phyloP scores from a whole-genome alignment of 2,797 vertebrate species.

The Lagodon rhomboides region DNA sequence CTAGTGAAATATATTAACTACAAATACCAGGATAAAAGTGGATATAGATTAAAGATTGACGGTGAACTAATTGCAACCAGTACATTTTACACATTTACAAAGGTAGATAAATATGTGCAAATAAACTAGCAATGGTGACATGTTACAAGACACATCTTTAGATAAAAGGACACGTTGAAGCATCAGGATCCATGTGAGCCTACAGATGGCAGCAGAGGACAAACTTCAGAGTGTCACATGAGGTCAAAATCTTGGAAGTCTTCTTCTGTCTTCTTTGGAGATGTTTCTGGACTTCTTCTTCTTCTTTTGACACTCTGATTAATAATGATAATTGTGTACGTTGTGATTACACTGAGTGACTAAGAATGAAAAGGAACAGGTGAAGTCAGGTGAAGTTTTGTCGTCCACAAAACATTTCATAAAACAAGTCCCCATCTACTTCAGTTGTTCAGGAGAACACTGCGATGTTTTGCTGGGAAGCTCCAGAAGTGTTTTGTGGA shows the following conservation, averaged over 20 bases:
- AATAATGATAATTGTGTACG: not conserved
- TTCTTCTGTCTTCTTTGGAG: constrained; percentile 17
- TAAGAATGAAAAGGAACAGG: not conserved
- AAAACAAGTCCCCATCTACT: no score
- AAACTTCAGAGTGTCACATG: constrained; percentile 19
- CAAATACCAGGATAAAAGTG: not conserved
- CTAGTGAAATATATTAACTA: not conserved
- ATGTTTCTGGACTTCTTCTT: constrained; percentile 5
- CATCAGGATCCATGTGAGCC: constrained; percentile 13
- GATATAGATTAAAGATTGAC: not conserved
- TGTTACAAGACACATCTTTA: constrained; percentile 6
- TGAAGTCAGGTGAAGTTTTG: no score
- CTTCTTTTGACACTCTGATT: not conserved
- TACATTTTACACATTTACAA: not conserved
- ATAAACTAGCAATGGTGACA: not conserved
- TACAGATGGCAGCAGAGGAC: constrained; percentile 65
- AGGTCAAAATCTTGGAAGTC: constrained; percentile 14
- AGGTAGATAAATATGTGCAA: not conserved
- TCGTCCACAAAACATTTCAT: no score
- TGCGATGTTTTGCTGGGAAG: no score
- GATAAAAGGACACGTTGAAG: constrained; percentile 7
- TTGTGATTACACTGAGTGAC: not conserved
- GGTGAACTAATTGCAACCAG: not conserved
- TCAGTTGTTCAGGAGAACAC: no score
- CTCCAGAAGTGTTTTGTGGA: no score